phyloP scores from a whole-genome alignment of 2,797 vertebrate species.

The Aplochiton taeniatus region DNA sequence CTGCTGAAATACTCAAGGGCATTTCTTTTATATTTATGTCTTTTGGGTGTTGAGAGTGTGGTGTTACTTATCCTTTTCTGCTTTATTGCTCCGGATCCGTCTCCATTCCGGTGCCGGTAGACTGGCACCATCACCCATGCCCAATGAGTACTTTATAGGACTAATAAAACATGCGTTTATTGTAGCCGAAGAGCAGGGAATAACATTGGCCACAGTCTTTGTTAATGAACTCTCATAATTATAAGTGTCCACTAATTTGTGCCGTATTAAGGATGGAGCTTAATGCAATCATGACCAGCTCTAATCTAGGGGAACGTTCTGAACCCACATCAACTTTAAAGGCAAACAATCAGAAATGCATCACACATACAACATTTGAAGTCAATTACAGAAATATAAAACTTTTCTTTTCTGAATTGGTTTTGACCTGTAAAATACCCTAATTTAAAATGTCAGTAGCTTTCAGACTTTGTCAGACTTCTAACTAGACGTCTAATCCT shows the following conservation, averaged over 20 bases:
- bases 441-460: background rate
- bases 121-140: constrained; percentile 41
- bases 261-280: constrained; percentile 39
- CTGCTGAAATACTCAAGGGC: constrained; percentile 35
- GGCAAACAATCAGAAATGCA: constrained; percentile 9
- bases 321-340: constrained; percentile 25
- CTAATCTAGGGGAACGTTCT: constrained; percentile 10
- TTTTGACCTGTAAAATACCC: background rate
- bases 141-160: constrained; percentile 55
- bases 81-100: constrained; percentile 46
- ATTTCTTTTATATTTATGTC: background rate
- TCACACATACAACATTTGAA: background rate
- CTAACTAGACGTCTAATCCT: background rate
- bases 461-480: background rate
- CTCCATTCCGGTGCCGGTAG: constrained; percentile 39
- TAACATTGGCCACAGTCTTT: constrained; percentile 14
- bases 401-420: background rate
- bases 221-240: constrained; percentile 38
- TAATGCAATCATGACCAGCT: constrained; percentile 12
- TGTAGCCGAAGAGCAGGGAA: constrained; percentile 33
- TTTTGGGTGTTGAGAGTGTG: no score
- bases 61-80: constrained; percentile 12
- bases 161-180: constrained; percentile 59
- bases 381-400: background rate
- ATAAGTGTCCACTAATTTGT: constrained; percentile 32